Evolutionary conservation across 2,113 vertebrate species (phyloP), one percentile per base, ranked within the genome.

Genomic region (Acinonyx jubatus): DNA sequence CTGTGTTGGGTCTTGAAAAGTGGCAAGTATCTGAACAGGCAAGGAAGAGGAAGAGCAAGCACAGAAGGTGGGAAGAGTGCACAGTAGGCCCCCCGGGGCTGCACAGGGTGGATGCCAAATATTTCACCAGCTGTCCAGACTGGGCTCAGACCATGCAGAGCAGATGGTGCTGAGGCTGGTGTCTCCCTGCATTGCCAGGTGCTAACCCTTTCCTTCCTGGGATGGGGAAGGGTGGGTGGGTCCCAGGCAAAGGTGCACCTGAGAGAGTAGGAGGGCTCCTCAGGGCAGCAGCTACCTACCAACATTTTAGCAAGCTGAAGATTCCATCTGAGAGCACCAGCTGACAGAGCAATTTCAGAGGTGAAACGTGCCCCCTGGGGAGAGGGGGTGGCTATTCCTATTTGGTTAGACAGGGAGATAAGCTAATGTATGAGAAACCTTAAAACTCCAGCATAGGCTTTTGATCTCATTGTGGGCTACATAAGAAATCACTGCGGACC

Each of bases 401-500:
- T n/a, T 16, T 23, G 18, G 25, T 25, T 71, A n/a, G 41, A 88
- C 83, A 73, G 68, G 61, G 89, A 89, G 48, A 68, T 50, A 86
- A 80, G 76, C 21, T 92, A 48, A 88, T 91, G 92, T 57, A 50
- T 5, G 57, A 97, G 85, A 84, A 89, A 66, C 50, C 48, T 80
- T 90, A n/a, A 94, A 76, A 78, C 38, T 92, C 73, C 15, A 55
- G 36, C 78, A 8, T 16, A 66, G 27, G 66, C 86, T 95, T 97
- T 98, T 94, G 90, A 95, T 96, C 89, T 78, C 48, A 21, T 87
- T 76, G 57, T 84, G 61, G 91, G 69, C 74, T 90, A 84, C 80
- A n/a, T 14, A 73, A 88, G 57, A 96, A 92, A 85, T 85, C 95
- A 78, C 84, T 78, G 21, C 5, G 48, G 65, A 73, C 88, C 41